A percentile compares a stretch with the other conserved stretches of the same genome.
phyloP scores from a whole-genome alignment of 1,140 invertebrate species.

The Latrodectus geometricus region DNA sequence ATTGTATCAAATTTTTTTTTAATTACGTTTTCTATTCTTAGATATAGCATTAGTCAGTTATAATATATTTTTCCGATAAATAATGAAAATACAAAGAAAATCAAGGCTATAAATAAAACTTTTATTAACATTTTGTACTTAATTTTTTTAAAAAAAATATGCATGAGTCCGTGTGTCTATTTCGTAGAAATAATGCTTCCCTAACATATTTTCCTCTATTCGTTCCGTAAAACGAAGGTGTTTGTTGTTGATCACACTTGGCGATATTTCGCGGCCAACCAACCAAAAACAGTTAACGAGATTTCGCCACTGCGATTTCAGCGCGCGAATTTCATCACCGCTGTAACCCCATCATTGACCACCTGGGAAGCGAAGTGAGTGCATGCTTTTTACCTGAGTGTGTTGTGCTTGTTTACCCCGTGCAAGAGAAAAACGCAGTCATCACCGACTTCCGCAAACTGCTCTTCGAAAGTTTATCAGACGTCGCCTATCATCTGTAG shows the following conservation, averaged over 20 bases:
- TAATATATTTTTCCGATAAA: too few species aligned
- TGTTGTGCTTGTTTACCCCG: background rate
- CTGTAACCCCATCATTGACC: slow-evolving; percentile 49
- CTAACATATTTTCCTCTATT: background rate
- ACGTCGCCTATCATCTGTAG: background rate
- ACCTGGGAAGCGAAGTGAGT: slow-evolving; percentile 27
- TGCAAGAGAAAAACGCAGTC: background rate
- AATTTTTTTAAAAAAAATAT: too few species aligned
- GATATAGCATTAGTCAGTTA: too few species aligned
- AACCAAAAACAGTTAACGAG: background rate
- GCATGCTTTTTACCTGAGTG: background rate
- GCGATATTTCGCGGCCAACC: slow-evolving; percentile 12
- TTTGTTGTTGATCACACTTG: background rate
- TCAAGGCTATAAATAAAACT: too few species aligned
- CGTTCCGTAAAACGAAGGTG: too few species aligned
- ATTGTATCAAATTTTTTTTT: too few species aligned
- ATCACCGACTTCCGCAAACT: background rate
- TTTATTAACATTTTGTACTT: too few species aligned
- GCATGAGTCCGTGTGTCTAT: background rate
- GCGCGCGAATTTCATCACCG: background rate
- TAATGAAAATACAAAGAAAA: too few species aligned
- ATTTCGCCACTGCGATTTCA: background rate
- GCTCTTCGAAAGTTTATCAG: background rate
- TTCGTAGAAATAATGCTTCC: background rate
- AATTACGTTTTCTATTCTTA: too few species aligned